Conservation (phyloP, 2,888 invertebrate species). For the Himalopsyche japonica region DNA sequence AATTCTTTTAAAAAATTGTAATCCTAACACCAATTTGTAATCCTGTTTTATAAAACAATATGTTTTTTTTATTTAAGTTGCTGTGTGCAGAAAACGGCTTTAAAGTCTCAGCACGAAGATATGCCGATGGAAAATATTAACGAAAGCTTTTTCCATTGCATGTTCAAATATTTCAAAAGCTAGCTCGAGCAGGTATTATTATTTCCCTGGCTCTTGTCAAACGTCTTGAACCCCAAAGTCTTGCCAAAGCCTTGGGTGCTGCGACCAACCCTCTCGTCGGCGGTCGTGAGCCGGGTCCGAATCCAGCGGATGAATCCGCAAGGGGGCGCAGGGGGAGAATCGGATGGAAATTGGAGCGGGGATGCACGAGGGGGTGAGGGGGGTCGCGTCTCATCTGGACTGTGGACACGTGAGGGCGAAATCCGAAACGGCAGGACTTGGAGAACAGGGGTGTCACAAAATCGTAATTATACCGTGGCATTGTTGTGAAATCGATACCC, state of each 20-base stretch:
- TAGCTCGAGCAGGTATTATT: not conserved
- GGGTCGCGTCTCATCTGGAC: slow-evolving; percentile 17
- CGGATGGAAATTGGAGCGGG: not conserved
- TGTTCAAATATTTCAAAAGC: not conserved
- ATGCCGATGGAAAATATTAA: too few species aligned
- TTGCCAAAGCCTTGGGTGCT: not conserved
- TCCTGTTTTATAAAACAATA: too few species aligned
- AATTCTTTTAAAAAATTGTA: too few species aligned
- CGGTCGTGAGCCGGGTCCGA: slow-evolving; percentile 10
- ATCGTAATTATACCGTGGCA: too few species aligned
- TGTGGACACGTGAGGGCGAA: slow-evolving; percentile 22
- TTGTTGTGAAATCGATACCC: too few species aligned
- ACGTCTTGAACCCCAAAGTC: not conserved
- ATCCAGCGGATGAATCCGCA: not conserved
- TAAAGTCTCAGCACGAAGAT: too few species aligned
- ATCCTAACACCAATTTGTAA: too few species aligned
- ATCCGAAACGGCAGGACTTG: slow-evolving; percentile 13
- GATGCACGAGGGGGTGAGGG: slow-evolving; percentile 10
- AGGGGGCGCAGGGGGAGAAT: not conserved
- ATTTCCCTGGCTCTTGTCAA: not conserved
- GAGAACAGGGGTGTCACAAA: not conserved
- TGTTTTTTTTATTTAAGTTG: too few species aligned
- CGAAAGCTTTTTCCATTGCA: too few species aligned
- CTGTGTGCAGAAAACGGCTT: too few species aligned
- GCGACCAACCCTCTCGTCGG: slow-evolving; percentile 5